Percentiles rank a stretch among this genome's conserved stretches.
phyloP scores from a whole-genome alignment of 2,888 invertebrate genomes.

The Cosmia pyralina region DNA sequence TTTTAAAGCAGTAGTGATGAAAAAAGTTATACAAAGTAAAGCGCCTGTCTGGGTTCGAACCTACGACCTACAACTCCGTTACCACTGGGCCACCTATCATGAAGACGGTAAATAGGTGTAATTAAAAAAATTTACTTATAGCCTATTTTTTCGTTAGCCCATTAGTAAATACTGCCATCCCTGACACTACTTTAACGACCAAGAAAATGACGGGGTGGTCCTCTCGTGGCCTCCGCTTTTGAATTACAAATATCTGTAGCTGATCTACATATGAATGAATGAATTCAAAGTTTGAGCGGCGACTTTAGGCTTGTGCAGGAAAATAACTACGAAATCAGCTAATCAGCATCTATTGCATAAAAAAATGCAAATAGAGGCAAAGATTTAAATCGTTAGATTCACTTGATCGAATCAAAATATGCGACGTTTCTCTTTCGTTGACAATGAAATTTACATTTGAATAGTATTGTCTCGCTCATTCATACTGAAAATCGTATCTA shows the following conservation, averaged over 20 bases:
- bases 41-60: no score
- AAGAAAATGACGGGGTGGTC: constrained; percentile 44
- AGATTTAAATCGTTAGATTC: neutral
- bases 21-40: no score
- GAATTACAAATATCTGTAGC: constrained; percentile 48
- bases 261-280: constrained; percentile 58
- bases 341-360: neutral
- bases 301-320: constrained; percentile 9
- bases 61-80: no score
- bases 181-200: constrained; percentile 18
- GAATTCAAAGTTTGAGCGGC: constrained; percentile 30
- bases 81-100: no score
- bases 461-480: neutral
- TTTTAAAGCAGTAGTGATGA: no score
- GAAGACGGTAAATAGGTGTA: neutral
- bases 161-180: neutral
- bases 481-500: neutral
- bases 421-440: neutral
- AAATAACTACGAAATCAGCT: constrained; percentile 11
- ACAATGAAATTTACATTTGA: neutral
- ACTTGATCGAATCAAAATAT: neutral
- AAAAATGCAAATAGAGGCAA: constrained; percentile 5
- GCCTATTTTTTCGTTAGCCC: no score
- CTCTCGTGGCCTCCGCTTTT: constrained; percentile 37
- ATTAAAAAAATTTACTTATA: neutral